phyloP scores from a whole-genome alignment of 2,888 invertebrate species.

The Listrodromus nycthemerus region DNA sequence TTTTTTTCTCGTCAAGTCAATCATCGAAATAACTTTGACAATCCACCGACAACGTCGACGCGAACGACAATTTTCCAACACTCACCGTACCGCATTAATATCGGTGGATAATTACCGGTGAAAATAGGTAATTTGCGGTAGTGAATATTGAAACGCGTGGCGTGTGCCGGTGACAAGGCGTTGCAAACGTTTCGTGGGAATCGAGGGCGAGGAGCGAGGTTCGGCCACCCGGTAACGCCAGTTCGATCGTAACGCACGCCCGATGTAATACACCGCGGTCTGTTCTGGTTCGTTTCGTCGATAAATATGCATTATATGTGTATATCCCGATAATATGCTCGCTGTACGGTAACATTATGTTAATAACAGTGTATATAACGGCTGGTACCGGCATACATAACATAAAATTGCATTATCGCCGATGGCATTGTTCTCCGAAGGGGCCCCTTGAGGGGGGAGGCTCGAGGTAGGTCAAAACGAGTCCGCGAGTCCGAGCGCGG shows the following conservation, averaged over 20 bases:
- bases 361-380: conserved; percentile 47
- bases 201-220: not conserved
- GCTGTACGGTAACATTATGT: conserved; percentile 61
- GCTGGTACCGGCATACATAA: conserved; percentile 51
- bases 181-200: conserved; percentile 50
- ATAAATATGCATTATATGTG: conserved; percentile 63
- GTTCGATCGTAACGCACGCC: conserved; percentile 1
- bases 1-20: not conserved
- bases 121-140: conserved; percentile 48
- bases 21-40: not conserved
- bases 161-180: conserved; percentile 60
- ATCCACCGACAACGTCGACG: too few relatives aligned
- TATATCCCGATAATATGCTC: conserved; percentile 57
- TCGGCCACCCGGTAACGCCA: conserved; percentile 46
- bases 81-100: not conserved
- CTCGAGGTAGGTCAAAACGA: not conserved
- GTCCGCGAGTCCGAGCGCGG: not conserved
- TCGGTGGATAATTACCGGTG: conserved; percentile 49
- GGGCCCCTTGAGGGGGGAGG: not conserved
- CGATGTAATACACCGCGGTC: conserved; percentile 22
- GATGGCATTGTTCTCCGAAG: conserved; percentile 51
- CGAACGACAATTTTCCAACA: not conserved
- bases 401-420: conserved; percentile 62
- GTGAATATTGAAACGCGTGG: conserved; percentile 59
- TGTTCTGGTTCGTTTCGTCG: conserved; percentile 33